These are phyloP conservation scores for Botia almorhae DNA, from an alignment of 2,797 vertebrate species.

Conservation along the genomic window DNA sequence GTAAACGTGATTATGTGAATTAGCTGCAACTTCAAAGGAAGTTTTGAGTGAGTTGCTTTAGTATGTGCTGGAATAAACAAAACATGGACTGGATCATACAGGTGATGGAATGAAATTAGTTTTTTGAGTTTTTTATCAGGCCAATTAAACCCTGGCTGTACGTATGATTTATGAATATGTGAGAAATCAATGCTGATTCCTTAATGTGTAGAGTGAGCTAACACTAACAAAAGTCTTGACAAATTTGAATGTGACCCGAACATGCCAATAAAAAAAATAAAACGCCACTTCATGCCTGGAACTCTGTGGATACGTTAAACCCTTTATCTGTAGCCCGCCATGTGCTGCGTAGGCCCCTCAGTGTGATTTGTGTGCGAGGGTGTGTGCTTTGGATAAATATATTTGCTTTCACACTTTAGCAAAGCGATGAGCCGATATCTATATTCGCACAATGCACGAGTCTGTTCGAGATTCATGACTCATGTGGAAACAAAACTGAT, in stretches of 20 bases:
- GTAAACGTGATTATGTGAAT: background rate
- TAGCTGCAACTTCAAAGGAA: background rate
- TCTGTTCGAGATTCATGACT: slow-evolving; percentile 35
- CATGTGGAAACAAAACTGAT: slow-evolving; percentile 58
- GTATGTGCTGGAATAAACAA: background rate
- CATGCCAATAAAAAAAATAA: slow-evolving; percentile 37
- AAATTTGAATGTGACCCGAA: slow-evolving; percentile 59
- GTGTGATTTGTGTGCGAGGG: slow-evolving; percentile 43
- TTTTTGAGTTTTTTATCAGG: background rate
- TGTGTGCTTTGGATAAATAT: slow-evolving; percentile 54
- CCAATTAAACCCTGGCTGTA: slow-evolving; percentile 47
- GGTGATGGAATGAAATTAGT: background rate
- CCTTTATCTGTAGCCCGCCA: slow-evolving; percentile 59
- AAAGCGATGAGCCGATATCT: slow-evolving; percentile 48
- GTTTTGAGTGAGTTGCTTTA: background rate
- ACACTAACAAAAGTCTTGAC: slow-evolving; percentile 54
- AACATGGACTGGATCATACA: background rate
- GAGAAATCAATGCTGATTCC: slow-evolving; percentile 39
- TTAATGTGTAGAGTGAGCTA: slow-evolving; percentile 50
- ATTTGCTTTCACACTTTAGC: slow-evolving; percentile 51
- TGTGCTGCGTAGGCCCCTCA: slow-evolving; percentile 41
- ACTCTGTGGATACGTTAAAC: slow-evolving; percentile 58
- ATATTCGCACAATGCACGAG: slow-evolving; percentile 38
- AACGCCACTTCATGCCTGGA: slow-evolving; percentile 49
- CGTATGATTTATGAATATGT: background rate